Percentiles rank a stretch among this genome's conserved stretches.
Conservation (phyloP, 1,140 invertebrate genomes). For the Aphelenchoides fujianensis region DNA sequence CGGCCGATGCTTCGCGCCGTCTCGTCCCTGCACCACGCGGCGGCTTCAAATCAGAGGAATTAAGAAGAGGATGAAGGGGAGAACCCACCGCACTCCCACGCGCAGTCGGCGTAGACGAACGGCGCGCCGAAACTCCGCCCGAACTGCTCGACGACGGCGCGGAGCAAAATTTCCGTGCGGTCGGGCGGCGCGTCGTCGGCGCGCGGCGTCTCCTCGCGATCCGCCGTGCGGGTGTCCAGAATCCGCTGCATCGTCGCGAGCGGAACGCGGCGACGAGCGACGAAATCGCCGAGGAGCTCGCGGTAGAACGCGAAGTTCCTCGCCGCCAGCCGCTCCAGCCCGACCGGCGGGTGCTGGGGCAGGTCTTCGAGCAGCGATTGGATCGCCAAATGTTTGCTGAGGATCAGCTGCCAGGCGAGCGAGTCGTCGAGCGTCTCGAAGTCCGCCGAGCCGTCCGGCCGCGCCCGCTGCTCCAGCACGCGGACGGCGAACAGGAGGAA, state of each 20-base stretch:
- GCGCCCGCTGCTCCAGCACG: neutral
- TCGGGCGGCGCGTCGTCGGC: constrained; percentile 4
- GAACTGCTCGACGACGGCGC: constrained; percentile 16
- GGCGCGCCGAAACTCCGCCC: constrained; percentile 25
- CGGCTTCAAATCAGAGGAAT: neutral
- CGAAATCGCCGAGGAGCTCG: constrained; percentile 25
- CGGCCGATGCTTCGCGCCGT: constrained; percentile 27
- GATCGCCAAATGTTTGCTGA: constrained; percentile 27
- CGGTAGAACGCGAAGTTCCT: constrained; percentile 45
- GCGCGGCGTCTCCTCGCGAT: neutral
- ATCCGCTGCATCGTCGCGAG: neutral
- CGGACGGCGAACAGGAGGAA: constrained; percentile 6
- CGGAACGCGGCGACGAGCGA: neutral
- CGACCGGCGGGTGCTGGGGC: neutral
- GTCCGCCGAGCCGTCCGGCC: neutral
- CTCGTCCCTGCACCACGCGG: constrained; percentile 47
- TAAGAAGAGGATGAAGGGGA: too few species aligned
- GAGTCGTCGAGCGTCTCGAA: constrained; percentile 22
- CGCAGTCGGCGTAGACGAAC: constrained; percentile 41
- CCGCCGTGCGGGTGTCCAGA: neutral
- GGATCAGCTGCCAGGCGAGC: constrained; percentile 14
- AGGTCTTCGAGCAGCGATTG: constrained; percentile 17
- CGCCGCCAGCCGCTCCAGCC: neutral
- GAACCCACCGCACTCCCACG: constrained; percentile 32
- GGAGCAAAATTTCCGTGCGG: neutral